A percentile compares a stretch with the other conserved stretches of the same genome.
Evolutionary conservation across 2,797 vertebrate species (phyloP).

Genomic region (Sciaenops ocellatus): DNA sequence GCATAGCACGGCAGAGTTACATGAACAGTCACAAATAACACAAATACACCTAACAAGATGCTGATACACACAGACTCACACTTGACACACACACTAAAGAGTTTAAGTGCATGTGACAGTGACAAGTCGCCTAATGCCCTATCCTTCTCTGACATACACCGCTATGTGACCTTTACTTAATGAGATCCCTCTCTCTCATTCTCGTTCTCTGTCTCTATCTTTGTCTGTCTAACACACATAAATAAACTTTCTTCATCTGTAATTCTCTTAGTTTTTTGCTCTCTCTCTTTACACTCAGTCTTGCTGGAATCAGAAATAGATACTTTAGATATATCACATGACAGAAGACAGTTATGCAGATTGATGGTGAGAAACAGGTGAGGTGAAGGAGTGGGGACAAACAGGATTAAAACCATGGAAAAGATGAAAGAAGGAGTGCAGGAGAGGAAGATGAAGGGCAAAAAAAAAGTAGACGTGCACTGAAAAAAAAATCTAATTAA

Average conservation of each 20-base stretch:
- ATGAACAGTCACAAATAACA: conserved; percentile 16
- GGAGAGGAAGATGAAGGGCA: conserved; percentile 52
- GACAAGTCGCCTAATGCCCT: conserved; percentile 44
- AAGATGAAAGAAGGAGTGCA: conserved; percentile 56
- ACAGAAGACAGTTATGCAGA: conserved; percentile 18
- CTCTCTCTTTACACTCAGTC: not conserved
- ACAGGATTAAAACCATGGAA: conserved; percentile 65
- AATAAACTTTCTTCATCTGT: conserved; percentile 26
- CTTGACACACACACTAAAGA: conserved; percentile 25
- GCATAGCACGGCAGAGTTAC: not conserved
- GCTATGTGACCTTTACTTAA: conserved; percentile 70
- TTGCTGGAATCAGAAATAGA: conserved; percentile 39
- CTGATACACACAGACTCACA: conserved; percentile 13
- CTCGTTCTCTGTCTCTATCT: not conserved
- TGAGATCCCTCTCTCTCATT: conserved; percentile 37
- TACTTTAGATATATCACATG: not conserved
- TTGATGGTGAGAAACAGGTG: conserved; percentile 54
- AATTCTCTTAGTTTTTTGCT: conserved; percentile 14
- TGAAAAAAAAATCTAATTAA: conserved; percentile 23
- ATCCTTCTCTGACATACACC: conserved; percentile 37
- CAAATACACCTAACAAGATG: not conserved
- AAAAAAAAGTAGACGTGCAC: conserved; percentile 29
- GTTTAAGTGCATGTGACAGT: conserved; percentile 49
- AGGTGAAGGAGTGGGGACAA: conserved; percentile 44
- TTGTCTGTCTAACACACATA: conserved; percentile 2